phyloP scores from a whole-genome alignment of 2,888 invertebrate genomes.

The Leucophenga montana region DNA sequence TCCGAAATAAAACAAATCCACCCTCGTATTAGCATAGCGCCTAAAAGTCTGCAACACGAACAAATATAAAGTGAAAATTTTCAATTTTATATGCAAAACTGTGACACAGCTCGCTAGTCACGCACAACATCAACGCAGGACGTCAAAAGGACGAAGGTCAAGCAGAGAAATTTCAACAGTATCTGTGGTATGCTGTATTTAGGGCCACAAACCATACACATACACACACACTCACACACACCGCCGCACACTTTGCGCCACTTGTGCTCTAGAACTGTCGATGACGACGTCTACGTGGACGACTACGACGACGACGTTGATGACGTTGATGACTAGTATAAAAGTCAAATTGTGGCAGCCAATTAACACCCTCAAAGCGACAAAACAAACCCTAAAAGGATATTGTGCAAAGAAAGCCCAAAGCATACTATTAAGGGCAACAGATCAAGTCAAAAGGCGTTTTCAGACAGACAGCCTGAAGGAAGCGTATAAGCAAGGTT shows the following conservation, averaged over 20 bases:
- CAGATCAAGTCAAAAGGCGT: conserved; percentile 11
- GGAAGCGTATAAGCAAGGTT: background rate
- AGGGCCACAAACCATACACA: too few species aligned
- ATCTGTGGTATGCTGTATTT: background rate
- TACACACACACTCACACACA: too few species aligned
- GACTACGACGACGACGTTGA: too few species aligned
- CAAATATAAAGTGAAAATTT: conserved; percentile 52
- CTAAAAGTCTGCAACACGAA: conserved; percentile 41
- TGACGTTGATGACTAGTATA: conserved; percentile 49
- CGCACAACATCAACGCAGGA: conserved; percentile 46
- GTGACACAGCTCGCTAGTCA: conserved; percentile 61
- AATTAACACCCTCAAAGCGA: conserved; percentile 56
- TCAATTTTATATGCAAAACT: conserved; percentile 65
- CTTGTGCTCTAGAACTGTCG: background rate
- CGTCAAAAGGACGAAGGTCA: conserved; percentile 15
- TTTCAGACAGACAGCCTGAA: background rate
- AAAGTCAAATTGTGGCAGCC: conserved; percentile 67
- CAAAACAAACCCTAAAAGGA: conserved; percentile 25
- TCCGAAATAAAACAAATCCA: background rate
- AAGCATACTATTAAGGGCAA: background rate
- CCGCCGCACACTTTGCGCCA: background rate
- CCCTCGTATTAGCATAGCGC: background rate
- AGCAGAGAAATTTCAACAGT: background rate
- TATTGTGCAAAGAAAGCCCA: conserved; percentile 1
- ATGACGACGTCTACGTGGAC: conserved; percentile 18